Percentiles rank a stretch among this genome's conserved stretches.
Evolutionary conservation across 1,140 invertebrate genomes (phyloP).

Genomic region (Lepidurus apus): DNA sequence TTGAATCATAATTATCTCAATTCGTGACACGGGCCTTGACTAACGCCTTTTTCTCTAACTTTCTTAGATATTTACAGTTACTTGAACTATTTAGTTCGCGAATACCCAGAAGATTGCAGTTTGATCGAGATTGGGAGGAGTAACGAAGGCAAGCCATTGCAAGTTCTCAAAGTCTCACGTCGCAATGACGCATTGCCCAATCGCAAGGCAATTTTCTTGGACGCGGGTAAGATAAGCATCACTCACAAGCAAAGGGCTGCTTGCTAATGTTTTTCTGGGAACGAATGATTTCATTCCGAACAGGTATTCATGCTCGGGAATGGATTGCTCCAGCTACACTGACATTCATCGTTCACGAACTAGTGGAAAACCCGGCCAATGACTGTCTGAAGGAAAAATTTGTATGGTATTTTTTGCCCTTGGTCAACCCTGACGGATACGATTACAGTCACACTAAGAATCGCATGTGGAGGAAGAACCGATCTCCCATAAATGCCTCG

Average conservation of each 20-base stretch:
- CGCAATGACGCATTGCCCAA: conserved; percentile 36
- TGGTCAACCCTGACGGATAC: conserved; percentile 73
- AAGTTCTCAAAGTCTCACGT: conserved; percentile 56
- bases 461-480: conserved; percentile 71
- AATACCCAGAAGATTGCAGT: conserved; percentile 61
- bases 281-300: conserved; percentile 49
- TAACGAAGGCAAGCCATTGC: conserved; percentile 64
- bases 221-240: neutral
- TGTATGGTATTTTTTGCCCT: conserved; percentile 66
- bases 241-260: conserved; percentile 11
- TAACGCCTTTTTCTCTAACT: conserved; percentile 48
- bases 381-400: conserved; percentile 35
- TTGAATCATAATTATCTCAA: neutral
- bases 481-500: conserved; percentile 37
- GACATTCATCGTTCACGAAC: conserved; percentile 57
- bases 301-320: conserved; percentile 56
- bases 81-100: conserved; percentile 63
- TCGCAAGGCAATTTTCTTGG: neutral
- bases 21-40: neutral
- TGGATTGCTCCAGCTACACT: conserved; percentile 58
- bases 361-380: conserved; percentile 45
- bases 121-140: conserved; percentile 68
- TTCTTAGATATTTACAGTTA: conserved; percentile 52
- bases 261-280: neutral
- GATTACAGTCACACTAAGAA: conserved; percentile 41